Percentiles rank a stretch among this genome's conserved stretches.
Evolutionary conservation across 1,140 invertebrate species (phyloP).

Genomic region (Delia radicum): DNA sequence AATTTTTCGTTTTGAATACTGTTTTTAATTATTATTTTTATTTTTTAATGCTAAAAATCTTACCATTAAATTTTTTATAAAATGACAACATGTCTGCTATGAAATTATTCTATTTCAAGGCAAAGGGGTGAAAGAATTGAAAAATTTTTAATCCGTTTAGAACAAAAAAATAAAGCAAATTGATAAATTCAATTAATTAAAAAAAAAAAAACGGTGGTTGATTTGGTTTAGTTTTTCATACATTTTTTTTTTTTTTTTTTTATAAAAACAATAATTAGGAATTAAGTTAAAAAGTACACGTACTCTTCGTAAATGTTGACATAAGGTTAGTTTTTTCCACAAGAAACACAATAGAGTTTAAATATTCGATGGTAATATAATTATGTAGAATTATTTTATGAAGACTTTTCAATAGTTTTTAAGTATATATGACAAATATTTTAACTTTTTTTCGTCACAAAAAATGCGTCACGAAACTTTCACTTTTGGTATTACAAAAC

Average conservation of each 20-base stretch:
- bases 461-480: background rate
- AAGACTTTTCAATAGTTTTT: background rate
- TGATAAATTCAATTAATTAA: background rate
- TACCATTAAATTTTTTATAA: too few species aligned
- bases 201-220: background rate
- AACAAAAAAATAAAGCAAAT: background rate
- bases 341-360: background rate
- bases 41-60: too few species aligned
- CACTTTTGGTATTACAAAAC: background rate
- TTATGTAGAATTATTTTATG: background rate
- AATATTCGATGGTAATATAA: background rate
- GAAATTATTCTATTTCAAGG: background rate
- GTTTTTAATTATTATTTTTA: too few species aligned
- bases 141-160: background rate
- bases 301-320: background rate
- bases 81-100: background rate
- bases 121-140: background rate
- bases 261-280: background rate
- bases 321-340: background rate
- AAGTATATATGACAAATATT: background rate
- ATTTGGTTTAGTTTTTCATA: too few species aligned
- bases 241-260: too few species aligned
- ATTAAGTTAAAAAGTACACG: background rate
- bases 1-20: too few species aligned
- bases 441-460: background rate